These are phyloP conservation scores for Cebuella pygmaea DNA, from an alignment of 2,797 vertebrate species.

Conservation along the genomic window DNA sequence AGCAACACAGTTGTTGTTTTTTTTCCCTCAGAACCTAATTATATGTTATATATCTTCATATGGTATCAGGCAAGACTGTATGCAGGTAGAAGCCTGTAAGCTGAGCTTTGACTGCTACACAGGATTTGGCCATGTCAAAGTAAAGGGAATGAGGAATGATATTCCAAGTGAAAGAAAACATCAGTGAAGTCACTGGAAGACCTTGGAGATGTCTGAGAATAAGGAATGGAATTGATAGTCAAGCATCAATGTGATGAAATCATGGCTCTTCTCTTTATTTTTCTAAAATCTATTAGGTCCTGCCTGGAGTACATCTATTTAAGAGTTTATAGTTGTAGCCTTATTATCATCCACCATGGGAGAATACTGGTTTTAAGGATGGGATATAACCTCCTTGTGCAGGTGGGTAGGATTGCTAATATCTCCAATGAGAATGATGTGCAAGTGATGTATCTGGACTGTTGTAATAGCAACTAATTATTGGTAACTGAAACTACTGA, in stretches of 20 bases:
- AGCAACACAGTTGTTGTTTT: background rate
- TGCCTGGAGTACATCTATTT: background rate
- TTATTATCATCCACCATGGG: background rate
- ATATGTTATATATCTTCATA: background rate
- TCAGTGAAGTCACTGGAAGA: background rate
- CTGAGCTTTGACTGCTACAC: background rate
- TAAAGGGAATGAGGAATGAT: background rate
- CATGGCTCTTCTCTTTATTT: background rate
- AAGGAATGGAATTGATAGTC: background rate
- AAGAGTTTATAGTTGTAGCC: background rate
- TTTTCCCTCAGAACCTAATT: background rate
- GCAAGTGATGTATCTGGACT: background rate
- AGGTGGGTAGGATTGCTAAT: background rate
- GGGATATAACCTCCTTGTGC: background rate
- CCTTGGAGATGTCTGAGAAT: background rate
- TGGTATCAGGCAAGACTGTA: background rate
- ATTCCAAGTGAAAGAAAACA: background rate
- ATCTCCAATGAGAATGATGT: background rate
- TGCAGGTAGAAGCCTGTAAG: background rate
- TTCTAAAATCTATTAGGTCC: background rate
- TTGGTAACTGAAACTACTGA: constrained; percentile 8
- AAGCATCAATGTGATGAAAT: background rate
- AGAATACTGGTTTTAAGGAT: background rate
- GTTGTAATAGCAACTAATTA: background rate
- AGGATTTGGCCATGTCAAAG: background rate